Conservation (phyloP, 2,888 invertebrate species). For the Bellardia bayeri region DNA sequence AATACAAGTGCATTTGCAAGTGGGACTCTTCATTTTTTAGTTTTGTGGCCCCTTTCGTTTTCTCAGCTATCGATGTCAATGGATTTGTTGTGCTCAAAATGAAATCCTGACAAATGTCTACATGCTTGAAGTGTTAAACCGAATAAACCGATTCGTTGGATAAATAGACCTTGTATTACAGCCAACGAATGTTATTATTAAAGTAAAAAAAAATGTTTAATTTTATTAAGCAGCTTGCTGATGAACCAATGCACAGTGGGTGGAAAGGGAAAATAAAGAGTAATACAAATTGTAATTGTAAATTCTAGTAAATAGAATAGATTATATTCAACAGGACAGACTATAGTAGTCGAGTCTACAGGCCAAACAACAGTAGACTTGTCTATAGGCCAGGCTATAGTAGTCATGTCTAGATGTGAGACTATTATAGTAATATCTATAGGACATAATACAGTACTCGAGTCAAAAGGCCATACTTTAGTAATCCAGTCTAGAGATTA, state of each 20-base stretch:
- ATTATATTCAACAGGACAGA: too few species aligned
- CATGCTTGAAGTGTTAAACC: conserved; percentile 17
- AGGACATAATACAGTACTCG: too few species aligned
- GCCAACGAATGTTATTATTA: not conserved
- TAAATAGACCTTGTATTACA: not conserved
- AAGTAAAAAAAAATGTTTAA: not conserved
- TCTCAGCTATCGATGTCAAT: conserved; percentile 6
- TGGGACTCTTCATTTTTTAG: not conserved
- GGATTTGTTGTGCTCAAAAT: conserved; percentile 22
- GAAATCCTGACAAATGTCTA: conserved; percentile 57
- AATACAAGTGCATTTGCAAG: conserved; percentile 18
- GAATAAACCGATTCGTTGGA: conserved; percentile 14
- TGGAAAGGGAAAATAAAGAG: not conserved
- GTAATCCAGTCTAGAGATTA: too few species aligned
- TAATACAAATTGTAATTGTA: too few species aligned
- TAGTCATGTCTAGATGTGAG: too few species aligned
- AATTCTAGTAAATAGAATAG: too few species aligned
- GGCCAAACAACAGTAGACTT: too few species aligned
- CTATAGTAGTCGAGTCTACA: too few species aligned
- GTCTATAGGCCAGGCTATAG: too few species aligned
- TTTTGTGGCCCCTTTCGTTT: conserved; percentile 6
- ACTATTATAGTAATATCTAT: too few species aligned
- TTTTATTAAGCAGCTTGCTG: not conserved
- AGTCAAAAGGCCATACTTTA: too few species aligned
- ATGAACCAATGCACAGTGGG: not conserved